These are phyloP conservation scores for Tetramorium simillimum DNA, from an alignment of 1,140 invertebrate species.

Conservation along the genomic window DNA sequence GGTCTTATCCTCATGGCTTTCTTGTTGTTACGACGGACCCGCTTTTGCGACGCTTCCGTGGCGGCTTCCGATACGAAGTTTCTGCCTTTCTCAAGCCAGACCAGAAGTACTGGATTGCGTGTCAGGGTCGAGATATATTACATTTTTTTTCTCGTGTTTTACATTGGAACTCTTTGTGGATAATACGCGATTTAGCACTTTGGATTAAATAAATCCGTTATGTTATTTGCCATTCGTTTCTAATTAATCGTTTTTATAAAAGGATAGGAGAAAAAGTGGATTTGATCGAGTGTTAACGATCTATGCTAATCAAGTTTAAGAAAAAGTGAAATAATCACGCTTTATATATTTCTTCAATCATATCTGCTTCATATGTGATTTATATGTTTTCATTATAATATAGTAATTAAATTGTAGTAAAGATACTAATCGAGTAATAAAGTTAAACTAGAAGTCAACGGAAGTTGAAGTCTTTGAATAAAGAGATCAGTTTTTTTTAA, in stretches of 20 bases:
- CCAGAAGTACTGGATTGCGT: conserved; percentile 11
- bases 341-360: not conserved
- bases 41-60: conserved; percentile 44
- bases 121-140: conserved; percentile 39
- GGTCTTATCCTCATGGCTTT: conserved; percentile 41
- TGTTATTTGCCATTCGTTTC: not conserved
- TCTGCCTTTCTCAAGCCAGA: not conserved
- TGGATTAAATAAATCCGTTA: not conserved
- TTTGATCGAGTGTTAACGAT: not conserved
- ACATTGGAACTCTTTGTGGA: not conserved
- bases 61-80: conserved; percentile 39
- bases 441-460: not conserved
- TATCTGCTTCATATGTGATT: not conserved
- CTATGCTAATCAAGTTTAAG: not conserved
- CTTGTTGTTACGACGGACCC: conserved; percentile 18
- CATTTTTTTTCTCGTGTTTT: not conserved
- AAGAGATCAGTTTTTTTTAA: not conserved
- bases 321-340: not conserved
- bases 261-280: too few species aligned
- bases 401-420: not conserved
- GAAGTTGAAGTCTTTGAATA: not conserved
- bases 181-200: not conserved
- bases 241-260: not conserved
- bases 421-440: not conserved
- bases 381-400: not conserved